These are phyloP conservation scores for Clarias magur DNA, from an alignment of 2,113 vertebrate genomes.

Conservation along the genomic window DNA sequence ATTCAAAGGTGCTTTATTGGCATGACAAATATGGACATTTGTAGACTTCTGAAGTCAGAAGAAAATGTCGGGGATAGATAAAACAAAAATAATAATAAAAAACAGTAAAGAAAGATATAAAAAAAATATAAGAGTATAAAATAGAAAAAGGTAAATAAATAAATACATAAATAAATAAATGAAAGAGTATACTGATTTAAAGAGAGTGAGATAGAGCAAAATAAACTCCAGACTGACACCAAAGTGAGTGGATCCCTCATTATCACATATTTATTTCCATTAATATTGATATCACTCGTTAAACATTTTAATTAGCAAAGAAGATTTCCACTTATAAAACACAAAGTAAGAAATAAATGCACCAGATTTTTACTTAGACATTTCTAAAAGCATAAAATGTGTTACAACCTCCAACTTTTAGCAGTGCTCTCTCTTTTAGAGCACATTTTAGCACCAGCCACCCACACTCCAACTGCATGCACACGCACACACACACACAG, in stretches of 20 bases:
- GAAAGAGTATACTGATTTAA: too few species aligned
- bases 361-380: not conserved
- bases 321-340: not conserved
- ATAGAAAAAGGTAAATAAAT: too few species aligned
- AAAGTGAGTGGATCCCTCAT: not conserved
- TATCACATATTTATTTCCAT: not conserved
- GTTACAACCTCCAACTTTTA: slow-evolving; percentile 1
- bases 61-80: too few species aligned
- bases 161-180: too few species aligned
- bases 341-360: not conserved
- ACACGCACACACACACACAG: not conserved
- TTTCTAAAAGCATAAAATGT: slow-evolving; percentile 9
- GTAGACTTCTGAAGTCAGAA: too few species aligned
- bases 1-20: too few species aligned
- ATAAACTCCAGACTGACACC: not conserved
- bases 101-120: too few species aligned
- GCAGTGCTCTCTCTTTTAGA: not conserved
- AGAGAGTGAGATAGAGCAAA: too few species aligned
- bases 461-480: slow-evolving; percentile 1
- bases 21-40: too few species aligned
- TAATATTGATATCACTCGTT: not conserved
- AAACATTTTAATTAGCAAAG: not conserved
- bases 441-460: slow-evolving; percentile 10
- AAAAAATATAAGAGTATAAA: too few species aligned
- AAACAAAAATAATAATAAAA: too few species aligned